Percentiles rank a stretch among this genome's conserved stretches.
These are phyloP conservation scores for Apteryx owenii DNA, from an alignment of 2,113 vertebrate genomes.

Conservation along the genomic window DNA sequence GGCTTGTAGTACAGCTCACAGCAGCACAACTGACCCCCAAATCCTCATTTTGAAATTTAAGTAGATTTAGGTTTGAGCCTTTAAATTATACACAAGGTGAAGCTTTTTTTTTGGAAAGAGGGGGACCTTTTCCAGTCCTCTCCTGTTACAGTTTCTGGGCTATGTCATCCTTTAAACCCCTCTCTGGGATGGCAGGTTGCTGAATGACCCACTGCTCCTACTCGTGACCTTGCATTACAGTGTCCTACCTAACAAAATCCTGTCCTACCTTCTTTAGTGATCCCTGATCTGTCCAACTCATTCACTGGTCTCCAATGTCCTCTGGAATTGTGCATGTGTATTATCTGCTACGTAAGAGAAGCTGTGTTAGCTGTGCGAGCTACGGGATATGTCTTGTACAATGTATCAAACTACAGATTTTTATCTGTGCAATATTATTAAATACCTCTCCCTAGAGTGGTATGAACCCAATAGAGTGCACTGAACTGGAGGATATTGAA, in stretches of 20 bases:
- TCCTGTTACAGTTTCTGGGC: background rate
- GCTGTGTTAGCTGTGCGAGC: background rate
- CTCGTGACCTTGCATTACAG: background rate
- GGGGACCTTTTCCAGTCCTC: background rate
- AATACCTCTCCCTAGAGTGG: background rate
- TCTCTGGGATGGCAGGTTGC: background rate
- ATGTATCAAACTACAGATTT: background rate
- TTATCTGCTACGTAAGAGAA: background rate
- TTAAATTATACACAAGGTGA: background rate
- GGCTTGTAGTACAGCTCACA: background rate
- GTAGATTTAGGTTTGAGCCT: background rate
- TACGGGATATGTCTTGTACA: background rate
- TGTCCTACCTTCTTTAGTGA: background rate
- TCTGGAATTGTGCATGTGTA: background rate
- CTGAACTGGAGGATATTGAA: background rate
- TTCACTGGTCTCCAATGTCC: background rate
- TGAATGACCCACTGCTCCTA: background rate
- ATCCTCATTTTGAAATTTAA: background rate
- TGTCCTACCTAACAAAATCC: background rate
- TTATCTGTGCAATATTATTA: slow-evolving; percentile 2
- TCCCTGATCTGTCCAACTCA: background rate
- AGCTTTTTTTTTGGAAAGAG: background rate
- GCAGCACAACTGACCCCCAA: background rate
- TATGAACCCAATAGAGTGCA: background rate
- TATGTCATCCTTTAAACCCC: background rate